phyloP scores from a whole-genome alignment of 2,888 invertebrate genomes.

The Pollenia angustigena region DNA sequence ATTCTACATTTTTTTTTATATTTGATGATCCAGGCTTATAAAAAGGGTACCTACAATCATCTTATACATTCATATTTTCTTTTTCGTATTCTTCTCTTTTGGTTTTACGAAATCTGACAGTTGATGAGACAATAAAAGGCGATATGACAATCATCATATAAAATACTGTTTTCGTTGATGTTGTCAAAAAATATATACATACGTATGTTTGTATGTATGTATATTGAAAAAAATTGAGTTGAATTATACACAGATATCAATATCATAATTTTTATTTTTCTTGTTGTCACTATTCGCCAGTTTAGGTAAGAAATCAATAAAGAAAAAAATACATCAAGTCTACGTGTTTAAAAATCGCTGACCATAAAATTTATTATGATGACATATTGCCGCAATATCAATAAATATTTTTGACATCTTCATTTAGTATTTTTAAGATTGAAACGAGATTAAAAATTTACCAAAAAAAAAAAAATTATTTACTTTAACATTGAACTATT shows the following conservation, averaged over 20 bases:
- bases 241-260: constrained; percentile 61
- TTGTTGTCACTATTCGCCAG: constrained; percentile 35
- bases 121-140: constrained; percentile 76
- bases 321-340: constrained; percentile 24
- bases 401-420: constrained; percentile 71
- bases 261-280: constrained; percentile 44
- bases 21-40: constrained; percentile 29
- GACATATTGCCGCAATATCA: constrained; percentile 67
- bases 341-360: constrained; percentile 53
- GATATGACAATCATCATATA: constrained; percentile 73
- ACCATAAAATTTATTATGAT: constrained; percentile 67
- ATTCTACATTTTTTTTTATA: constrained; percentile 26
- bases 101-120: constrained; percentile 71
- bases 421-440: constrained; percentile 53
- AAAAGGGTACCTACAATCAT: constrained; percentile 62
- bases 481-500: background rate
- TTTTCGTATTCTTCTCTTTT: constrained; percentile 24
- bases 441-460: constrained; percentile 39
- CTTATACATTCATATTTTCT: constrained; percentile 14
- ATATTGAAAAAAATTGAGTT: constrained; percentile 27
- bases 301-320: constrained; percentile 29
- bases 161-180: constrained; percentile 49
- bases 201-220: constrained; percentile 4
- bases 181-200: constrained; percentile 49
- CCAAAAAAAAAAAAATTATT: background rate